phyloP scores from a whole-genome alignment of 2,888 invertebrate genomes.

The Entomobrya proxima region DNA sequence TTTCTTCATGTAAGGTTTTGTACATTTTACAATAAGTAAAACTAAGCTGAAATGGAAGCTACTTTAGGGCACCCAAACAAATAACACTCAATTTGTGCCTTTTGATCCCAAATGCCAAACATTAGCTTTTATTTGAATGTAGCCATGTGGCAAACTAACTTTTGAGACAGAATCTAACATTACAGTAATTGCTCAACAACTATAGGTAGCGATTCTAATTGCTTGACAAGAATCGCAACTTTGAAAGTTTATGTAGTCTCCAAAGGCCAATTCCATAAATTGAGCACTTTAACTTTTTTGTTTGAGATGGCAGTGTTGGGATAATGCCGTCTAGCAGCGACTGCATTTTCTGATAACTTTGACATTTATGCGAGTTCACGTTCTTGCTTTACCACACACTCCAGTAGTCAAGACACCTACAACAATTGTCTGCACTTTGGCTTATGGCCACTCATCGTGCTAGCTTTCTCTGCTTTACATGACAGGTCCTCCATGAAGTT shows the following conservation, averaged over 20 bases:
- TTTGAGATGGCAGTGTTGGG: too few species aligned
- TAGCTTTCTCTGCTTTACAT: not conserved
- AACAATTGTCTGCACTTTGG: not conserved
- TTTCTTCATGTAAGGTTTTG: not conserved
- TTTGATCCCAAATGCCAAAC: too few species aligned
- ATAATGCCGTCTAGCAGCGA: constrained; percentile 13
- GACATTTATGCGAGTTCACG: constrained; percentile 60
- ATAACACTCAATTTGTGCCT: too few species aligned
- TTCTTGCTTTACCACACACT: not conserved
- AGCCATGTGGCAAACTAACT: too few species aligned
- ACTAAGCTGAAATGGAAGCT: too few species aligned
- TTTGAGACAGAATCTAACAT: constrained; percentile 17
- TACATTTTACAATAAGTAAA: not conserved
- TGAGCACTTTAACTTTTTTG: constrained; percentile 46
- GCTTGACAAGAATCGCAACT: not conserved
- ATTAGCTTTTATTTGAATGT: too few species aligned
- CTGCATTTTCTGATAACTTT: constrained; percentile 57
- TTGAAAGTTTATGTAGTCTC: constrained; percentile 13
- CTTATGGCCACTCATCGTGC: not conserved
- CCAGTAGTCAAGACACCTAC: too few species aligned
- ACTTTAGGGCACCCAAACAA: too few species aligned
- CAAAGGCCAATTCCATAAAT: constrained; percentile 53
- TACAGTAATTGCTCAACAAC: constrained; percentile 59
- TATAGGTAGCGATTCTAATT: not conserved
- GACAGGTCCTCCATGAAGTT: not conserved